A percentile compares a stretch with the other conserved stretches of the same genome.
Conservation (phyloP, 2,888 invertebrate genomes). For the Parasteatoda lunata region DNA sequence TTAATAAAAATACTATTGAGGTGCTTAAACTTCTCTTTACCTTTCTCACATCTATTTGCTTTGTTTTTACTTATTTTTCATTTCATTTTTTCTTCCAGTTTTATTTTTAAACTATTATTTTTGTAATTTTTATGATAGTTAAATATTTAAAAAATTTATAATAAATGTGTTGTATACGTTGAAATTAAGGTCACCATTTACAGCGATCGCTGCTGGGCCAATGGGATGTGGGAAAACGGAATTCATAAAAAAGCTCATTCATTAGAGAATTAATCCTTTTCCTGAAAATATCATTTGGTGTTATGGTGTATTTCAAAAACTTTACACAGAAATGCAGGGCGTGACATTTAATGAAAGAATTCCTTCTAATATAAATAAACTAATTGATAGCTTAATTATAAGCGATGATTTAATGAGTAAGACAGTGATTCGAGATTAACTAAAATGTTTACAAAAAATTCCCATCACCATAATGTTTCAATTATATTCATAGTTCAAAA, state of each 20-base stretch:
- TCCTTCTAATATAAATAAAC: background rate
- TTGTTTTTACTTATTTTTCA: too few relatives aligned
- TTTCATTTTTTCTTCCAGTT: too few relatives aligned
- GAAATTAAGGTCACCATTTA: background rate
- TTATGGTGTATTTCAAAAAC: conserved; percentile 13
- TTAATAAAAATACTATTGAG: too few relatives aligned
- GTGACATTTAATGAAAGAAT: conserved; percentile 36
- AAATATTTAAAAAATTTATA: background rate
- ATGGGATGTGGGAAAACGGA: background rate
- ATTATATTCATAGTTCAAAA: conserved; percentile 48
- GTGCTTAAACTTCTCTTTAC: too few relatives aligned
- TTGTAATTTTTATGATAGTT: too few relatives aligned
- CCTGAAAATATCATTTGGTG: conserved; percentile 9
- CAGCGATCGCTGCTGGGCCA: background rate
- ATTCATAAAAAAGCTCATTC: background rate
- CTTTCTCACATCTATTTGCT: too few relatives aligned
- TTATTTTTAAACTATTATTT: too few relatives aligned
- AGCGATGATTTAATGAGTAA: background rate
- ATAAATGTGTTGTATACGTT: background rate
- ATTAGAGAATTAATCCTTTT: background rate
- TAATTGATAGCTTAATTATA: background rate
- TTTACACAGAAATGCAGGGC: background rate
- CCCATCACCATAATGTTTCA: conserved; percentile 33
- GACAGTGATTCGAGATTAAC: background rate
- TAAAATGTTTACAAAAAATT: conserved; percentile 32